Evolutionary conservation across 2,888 invertebrate genomes (phyloP).

Genomic region (Athrips mouffetella): DNA sequence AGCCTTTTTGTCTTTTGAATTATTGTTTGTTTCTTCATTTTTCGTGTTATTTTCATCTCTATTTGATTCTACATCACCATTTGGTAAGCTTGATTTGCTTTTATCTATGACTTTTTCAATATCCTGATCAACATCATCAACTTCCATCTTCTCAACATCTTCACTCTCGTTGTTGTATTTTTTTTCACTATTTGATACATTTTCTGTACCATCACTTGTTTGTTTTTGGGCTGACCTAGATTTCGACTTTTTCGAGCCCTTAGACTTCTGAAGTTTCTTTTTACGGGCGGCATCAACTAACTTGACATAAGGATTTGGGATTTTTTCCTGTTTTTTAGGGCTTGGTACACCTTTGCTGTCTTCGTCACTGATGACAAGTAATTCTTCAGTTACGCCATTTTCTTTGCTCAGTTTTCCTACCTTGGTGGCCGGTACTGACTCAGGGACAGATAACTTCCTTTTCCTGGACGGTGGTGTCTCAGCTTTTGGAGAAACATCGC

Average conservation of each 20-base stretch:
- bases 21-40: background rate
- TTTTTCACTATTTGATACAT: conserved; percentile 7
- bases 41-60: background rate
- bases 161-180: conserved; percentile 21
- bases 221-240: conserved; percentile 29
- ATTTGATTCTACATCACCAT: background rate
- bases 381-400: conserved; percentile 46
- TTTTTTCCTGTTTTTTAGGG: conserved; percentile 28
- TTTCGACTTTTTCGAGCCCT: conserved; percentile 45
- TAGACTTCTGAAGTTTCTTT: conserved; percentile 57
- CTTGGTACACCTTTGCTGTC: conserved; percentile 45
- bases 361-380: conserved; percentile 63
- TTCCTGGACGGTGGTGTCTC: conserved; percentile 52
- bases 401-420: conserved; percentile 62
- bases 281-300: conserved; percentile 63
- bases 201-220: conserved; percentile 27
- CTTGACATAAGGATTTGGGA: conserved; percentile 49
- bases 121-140: conserved; percentile 34
- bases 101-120: conserved; percentile 25
- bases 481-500: conserved; percentile 57
- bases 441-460: conserved; percentile 62
- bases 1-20: conserved; percentile 2
- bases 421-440: conserved; percentile 53
- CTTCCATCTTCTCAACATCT: conserved; percentile 44
- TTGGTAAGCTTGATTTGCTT: conserved; percentile 2